Evolutionary conservation across 2,113 vertebrate species (phyloP), one percentile per base, ranked within the genome.

Genomic region (Psittacus erithacus): DNA sequence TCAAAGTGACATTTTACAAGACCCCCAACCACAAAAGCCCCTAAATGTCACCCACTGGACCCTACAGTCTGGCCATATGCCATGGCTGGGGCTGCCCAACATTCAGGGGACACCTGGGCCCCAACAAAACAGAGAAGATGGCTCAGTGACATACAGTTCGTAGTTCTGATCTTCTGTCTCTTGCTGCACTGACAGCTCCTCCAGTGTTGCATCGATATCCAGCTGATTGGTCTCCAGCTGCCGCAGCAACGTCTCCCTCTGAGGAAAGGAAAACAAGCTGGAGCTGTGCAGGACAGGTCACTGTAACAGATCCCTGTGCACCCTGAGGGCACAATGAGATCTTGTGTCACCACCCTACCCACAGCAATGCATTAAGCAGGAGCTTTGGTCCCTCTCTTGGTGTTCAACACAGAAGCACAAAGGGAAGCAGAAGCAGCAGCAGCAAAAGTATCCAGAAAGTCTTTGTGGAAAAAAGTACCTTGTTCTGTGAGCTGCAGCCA

Each of bases 81-180:
- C 65, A 64, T 7, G 84, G 38, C 47, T 53, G 25, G 67, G 67
- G 57, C 60, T 85, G 50, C 38, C 67, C 63, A 81, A 69, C 35
- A 25, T 11, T 43, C 28, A 10, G 1, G 38, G 57, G 65, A 71
- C 47, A 91, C 59, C 23, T 5, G 10, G 24, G 38, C 35, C 41
- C 8, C 62, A 75, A 60, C 25, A 74, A 24, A 93, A 39, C 43
- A 79, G 22, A 80, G 90, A 76, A 63, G 91, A 74, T 25, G 53
- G 82, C 49, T 79, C 57, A 84, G 8, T 10, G 50, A 97, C 98
- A 11, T 98, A 99, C 99, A 99, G 99, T 87, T 99, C 98, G 43
- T 99, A 99, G 97, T 99, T 99, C 92, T 99, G 99, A 96, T 99
- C 99, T 93, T 99, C 99, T 0, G 99, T 99, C 97, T 99, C 99